phyloP scores from a whole-genome alignment of 2,888 invertebrate species.

The Drosophila setosimentum region DNA sequence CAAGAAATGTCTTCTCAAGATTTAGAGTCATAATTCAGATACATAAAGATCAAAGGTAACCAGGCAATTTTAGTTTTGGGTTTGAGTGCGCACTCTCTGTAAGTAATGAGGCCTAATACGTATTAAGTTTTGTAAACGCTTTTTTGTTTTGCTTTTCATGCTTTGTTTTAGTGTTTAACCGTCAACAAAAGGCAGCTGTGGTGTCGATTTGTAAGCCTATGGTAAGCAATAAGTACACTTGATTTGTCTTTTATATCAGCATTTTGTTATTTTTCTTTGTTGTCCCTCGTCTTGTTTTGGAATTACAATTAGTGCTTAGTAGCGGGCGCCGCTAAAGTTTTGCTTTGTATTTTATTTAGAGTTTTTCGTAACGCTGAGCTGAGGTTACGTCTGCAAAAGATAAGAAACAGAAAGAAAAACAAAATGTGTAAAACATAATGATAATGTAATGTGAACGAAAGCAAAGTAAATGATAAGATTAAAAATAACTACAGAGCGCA shows the following conservation, averaged over 20 bases:
- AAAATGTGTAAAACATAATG: conserved; percentile 62
- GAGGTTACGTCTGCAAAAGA: conserved; percentile 95
- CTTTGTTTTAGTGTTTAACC: conserved; percentile 27
- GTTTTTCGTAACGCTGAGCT: conserved; percentile 96
- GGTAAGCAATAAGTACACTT: conserved; percentile 70
- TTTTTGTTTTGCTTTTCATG: conserved; percentile 7
- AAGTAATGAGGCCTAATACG: conserved; percentile 66
- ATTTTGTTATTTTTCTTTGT: conserved; percentile 26
- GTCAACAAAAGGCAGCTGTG: conserved; percentile 63
- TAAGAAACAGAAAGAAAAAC: conserved; percentile 80
- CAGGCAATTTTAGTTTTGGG: conserved; percentile 48
- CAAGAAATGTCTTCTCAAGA: conserved; percentile 15
- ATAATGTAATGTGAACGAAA: conserved; percentile 53
- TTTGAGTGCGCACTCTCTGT: conserved; percentile 62
- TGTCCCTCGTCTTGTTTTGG: conserved; percentile 50
- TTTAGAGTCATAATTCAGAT: conserved; percentile 30
- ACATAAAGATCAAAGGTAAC: conserved; percentile 41
- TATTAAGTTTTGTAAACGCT: conserved; percentile 28
- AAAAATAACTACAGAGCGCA: conserved; percentile 47
- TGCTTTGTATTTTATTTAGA: conserved; percentile 36
- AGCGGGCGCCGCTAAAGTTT: conserved; percentile 60
- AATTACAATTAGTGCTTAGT: conserved; percentile 51
- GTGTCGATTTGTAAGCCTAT: conserved; percentile 36
- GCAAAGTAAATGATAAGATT: conserved; percentile 55
- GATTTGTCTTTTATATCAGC: conserved; percentile 50